phyloP scores from a whole-genome alignment of 2,888 invertebrate species.

The Cheilosia grossa region DNA sequence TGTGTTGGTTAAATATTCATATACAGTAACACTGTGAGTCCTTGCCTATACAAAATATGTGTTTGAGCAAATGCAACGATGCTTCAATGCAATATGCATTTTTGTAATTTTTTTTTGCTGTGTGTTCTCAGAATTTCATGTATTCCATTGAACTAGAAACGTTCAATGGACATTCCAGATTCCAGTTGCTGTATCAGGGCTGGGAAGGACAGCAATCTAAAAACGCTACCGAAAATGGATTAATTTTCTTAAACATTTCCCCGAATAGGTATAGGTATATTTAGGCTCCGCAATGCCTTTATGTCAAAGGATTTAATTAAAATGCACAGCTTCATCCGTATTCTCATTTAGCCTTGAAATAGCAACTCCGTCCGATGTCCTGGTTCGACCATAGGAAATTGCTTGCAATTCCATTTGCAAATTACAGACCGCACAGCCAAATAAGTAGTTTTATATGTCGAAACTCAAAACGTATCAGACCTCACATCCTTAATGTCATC shows the following conservation, averaged over 20 bases:
- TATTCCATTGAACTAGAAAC: conserved; percentile 27
- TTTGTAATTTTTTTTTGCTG: not conserved
- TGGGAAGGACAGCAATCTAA: not conserved
- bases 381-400: not conserved
- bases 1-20: conserved; percentile 25
- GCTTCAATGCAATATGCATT: conserved; percentile 6
- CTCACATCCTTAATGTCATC: conserved; percentile 2
- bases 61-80: conserved; percentile 9
- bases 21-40: conserved; percentile 3
- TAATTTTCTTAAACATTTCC: not conserved
- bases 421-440: conserved; percentile 3
- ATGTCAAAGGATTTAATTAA: conserved; percentile 3
- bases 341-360: not conserved
- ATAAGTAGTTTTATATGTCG: not conserved
- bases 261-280: not conserved
- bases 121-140: conserved; percentile 7
- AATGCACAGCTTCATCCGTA: not conserved
- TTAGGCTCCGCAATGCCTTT: not conserved
- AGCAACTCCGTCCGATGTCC: not conserved
- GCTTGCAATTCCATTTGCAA: conserved; percentile 4
- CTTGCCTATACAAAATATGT: not conserved
- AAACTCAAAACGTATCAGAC: not conserved
- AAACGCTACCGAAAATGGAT: not conserved
- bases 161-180: conserved; percentile 10
- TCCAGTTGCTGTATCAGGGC: not conserved